Evolutionary conservation across 1,140 invertebrate genomes (phyloP).

Genomic region (Copidosoma floridanum): DNA sequence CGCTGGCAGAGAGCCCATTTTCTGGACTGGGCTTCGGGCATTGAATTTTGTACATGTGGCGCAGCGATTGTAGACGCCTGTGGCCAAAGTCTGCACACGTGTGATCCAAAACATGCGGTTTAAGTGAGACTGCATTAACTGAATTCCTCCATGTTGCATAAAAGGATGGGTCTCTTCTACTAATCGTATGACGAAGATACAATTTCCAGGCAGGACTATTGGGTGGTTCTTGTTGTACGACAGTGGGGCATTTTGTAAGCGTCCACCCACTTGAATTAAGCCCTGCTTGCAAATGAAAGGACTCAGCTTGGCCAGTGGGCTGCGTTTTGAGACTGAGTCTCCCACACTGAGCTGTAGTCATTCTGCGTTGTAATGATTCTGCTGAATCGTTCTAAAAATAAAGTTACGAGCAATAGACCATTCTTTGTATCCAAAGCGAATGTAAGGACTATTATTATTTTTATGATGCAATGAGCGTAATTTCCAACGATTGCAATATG

Average conservation of each 20-base stretch:
- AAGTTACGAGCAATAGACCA: too few species aligned
- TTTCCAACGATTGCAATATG: too few species aligned
- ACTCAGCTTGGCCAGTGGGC: background rate
- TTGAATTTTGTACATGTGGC: constrained; percentile 30
- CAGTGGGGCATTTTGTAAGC: constrained; percentile 32
- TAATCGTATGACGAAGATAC: too few species aligned
- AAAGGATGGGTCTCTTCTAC: constrained; percentile 32
- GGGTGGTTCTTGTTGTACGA: constrained; percentile 28
- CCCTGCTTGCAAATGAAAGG: constrained; percentile 36
- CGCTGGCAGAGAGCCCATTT: constrained; percentile 31
- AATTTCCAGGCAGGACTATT: constrained; percentile 27
- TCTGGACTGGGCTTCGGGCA: constrained; percentile 11
- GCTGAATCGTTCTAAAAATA: background rate
- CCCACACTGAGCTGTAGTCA: background rate
- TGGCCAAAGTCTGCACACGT: constrained; percentile 25
- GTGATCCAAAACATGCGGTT: constrained; percentile 41
- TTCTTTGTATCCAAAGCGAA: too few species aligned
- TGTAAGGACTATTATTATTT: too few species aligned
- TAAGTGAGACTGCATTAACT: constrained; percentile 36
- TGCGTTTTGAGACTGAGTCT: background rate
- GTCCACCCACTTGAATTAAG: constrained; percentile 37
- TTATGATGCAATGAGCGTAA: too few species aligned
- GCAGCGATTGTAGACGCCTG: constrained; percentile 33
- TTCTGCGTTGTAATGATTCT: background rate
- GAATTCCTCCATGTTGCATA: constrained; percentile 39